A percentile compares a stretch with the other conserved stretches of the same genome.
Evolutionary conservation across 2,113 vertebrate genomes (phyloP).

Genomic region (Trochalopteron elliotii): DNA sequence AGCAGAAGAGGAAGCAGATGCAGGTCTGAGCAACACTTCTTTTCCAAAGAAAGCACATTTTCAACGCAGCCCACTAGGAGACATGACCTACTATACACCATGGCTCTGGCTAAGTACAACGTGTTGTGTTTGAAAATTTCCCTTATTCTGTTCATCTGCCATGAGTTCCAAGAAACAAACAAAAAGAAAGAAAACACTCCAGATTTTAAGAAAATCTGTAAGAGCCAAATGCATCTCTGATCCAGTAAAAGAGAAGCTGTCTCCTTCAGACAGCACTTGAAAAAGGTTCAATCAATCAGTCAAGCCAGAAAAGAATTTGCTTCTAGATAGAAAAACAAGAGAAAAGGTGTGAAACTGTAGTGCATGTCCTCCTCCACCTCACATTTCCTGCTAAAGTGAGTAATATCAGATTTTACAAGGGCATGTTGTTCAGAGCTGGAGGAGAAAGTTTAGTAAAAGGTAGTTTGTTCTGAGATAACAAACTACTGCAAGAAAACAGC

Average conservation of each 20-base stretch:
- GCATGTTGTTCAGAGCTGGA: constrained; percentile 2
- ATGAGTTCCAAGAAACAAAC: constrained; percentile 10
- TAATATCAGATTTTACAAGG: constrained; percentile 41
- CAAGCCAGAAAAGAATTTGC: constrained; percentile 18
- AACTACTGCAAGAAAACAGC: background rate
- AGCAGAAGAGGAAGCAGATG: background rate
- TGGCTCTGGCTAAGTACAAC: background rate
- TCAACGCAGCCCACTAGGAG: background rate
- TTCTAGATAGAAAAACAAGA: constrained; percentile 47
- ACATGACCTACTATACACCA: background rate
- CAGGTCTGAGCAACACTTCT: background rate
- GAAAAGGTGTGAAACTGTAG: constrained; percentile 49
- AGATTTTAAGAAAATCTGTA: background rate
- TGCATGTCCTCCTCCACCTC: constrained; percentile 45
- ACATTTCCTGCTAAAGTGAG: constrained; percentile 48
- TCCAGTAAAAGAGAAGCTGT: constrained; percentile 18
- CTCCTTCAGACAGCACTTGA: constrained; percentile 19
- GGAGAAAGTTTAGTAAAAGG: constrained; percentile 6
- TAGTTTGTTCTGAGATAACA: background rate
- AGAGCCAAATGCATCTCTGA: constrained; percentile 14
- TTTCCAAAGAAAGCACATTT: background rate
- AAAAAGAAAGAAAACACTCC: background rate
- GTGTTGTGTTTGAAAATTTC: background rate
- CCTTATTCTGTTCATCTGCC: background rate
- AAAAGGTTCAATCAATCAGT: constrained; percentile 39